Base-by-base conservation (phyloP, 2,888 invertebrate species). In the Polymixis lichenea region DNA sequence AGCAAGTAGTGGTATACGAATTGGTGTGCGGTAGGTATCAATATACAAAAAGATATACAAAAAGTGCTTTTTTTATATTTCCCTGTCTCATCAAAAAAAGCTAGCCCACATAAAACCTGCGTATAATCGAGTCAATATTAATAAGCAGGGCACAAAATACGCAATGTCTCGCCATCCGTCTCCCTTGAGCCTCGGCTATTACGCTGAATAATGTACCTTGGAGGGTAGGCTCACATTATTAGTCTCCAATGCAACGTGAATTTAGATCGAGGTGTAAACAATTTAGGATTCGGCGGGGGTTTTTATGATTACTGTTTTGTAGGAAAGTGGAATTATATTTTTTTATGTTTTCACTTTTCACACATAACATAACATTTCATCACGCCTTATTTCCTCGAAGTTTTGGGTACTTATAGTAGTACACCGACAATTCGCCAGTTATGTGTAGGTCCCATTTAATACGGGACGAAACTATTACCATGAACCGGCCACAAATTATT, bases 241-340 rank as follows among this genome's bases (percentile, higher is more conserved):
- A 78, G 86, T 73, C 86, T 78, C 86, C 60, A 46, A 75, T 75
- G 86, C 72, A 77, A 61, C 62, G 56, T 83, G 79, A 86, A 86
- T 86, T 73, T 83, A 78, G 78, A 83, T 86, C 62, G 78, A 70
- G 72, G 58, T 69, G 68, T 65, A 65, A 75, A 72, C 84, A 79
- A 86, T 83, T 78, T 69, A 74, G 22, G 17, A 32, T 22, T 55
- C 49, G n/a, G 56, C 38, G 43, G 46, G 28, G 11, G 15, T 25
- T 66, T 83, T 76, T 65, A 69, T 65, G 15, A 61, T 49, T 8
- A 32, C 32, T 49, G 43, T 78, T 25, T 28, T 51, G n/a, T 17
- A 74, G 28, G 19, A 22, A 51, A 75, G 5, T 6, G 25, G 3
- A 68, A 46, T 55, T 55, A 46, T 9, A n/a, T 75, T 75, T 75